A percentile compares a stretch with the other conserved stretches of the same genome.
These are phyloP conservation scores for Machaerirhynchus nigripectus DNA, from an alignment of 2,113 vertebrate genomes.

Conservation along the genomic window DNA sequence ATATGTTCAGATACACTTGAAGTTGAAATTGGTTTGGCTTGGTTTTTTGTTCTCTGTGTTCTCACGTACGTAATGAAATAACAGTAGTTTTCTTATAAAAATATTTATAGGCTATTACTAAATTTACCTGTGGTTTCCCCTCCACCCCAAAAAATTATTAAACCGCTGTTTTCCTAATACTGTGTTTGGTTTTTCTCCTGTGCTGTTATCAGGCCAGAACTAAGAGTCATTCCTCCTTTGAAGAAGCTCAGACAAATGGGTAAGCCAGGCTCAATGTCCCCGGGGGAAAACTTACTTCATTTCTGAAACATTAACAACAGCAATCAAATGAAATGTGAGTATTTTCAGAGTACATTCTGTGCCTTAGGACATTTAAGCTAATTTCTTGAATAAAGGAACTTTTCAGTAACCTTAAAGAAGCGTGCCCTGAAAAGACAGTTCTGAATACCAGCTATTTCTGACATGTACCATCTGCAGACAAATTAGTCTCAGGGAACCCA, in stretches of 20 bases:
- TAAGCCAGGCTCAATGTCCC: slow-evolving; percentile 55
- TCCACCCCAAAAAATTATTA: slow-evolving; percentile 13
- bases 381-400: slow-evolving; percentile 71
- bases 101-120: background rate
- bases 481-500: slow-evolving; percentile 9
- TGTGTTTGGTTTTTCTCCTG: slow-evolving; percentile 18
- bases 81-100: background rate
- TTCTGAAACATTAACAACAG: slow-evolving; percentile 74
- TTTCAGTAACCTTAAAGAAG: slow-evolving; percentile 70
- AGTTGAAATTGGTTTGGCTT: background rate
- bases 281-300: slow-evolving; percentile 65
- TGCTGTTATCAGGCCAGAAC: slow-evolving; percentile 41
- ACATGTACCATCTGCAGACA: slow-evolving; percentile 45
- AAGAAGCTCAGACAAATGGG: slow-evolving; percentile 64
- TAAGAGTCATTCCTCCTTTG: slow-evolving; percentile 47
- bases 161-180: background rate
- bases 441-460: slow-evolving; percentile 59
- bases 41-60: background rate
- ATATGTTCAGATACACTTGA: background rate
- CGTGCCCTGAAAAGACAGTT: slow-evolving; percentile 51
- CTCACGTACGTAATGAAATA: slow-evolving; percentile 11
- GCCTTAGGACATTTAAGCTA: slow-evolving; percentile 70
- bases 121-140: slow-evolving; percentile 32
- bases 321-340: slow-evolving; percentile 74
- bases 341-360: slow-evolving; percentile 71